Base-by-base conservation (phyloP, 1,140 invertebrate species). In the Drosophila gunungcola region DNA sequence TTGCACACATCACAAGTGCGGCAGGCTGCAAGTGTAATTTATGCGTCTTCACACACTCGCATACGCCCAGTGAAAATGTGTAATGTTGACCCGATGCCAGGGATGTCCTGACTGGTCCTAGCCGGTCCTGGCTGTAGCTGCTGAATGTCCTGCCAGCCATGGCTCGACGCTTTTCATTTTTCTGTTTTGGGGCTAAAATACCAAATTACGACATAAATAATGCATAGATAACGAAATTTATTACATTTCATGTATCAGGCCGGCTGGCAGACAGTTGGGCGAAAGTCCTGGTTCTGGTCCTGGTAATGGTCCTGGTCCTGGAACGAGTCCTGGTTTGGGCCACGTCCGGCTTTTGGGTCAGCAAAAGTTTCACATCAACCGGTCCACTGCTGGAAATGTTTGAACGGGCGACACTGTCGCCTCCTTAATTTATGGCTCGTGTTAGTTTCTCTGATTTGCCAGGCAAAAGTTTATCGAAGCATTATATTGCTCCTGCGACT, bases 151-250 rank as follows among this genome's bases (percentile, higher is more conserved):
- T 78, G 63, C 64, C 73, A 75, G 72, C 72, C 73, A 75, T 75
- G 75, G 73, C 73, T 60, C 73, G 73, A 84, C 76, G 84, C 84
- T 89, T 84, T 89, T 84, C 84, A 83, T 88, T 88, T 88, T 88
- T 89, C 84, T 88, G 76, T 84, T 89, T 89, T 90, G 77, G 84
- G 84, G 84, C 85, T 89, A 89, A 89, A 89, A 89, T 89, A 90
- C 84, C 84, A 89, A 89, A 89, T 89, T 89, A 89, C 84, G 84
- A 89, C 85, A 89, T 89, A 89, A 89, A 89, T 89, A 89, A 89
- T 89, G 84, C 84, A 90, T 89, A 89, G 84, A 89, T 89, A 89
- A 89, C 84, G 73, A 89, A 89, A 89, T 89, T 89, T 89, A 89
- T 89, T 89, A 89, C 84, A 90, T 89, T 89, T 89, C 84, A 89